Conservation (phyloP, 2,113 vertebrate species). For the Nothoprocta perdicaria region DNA sequence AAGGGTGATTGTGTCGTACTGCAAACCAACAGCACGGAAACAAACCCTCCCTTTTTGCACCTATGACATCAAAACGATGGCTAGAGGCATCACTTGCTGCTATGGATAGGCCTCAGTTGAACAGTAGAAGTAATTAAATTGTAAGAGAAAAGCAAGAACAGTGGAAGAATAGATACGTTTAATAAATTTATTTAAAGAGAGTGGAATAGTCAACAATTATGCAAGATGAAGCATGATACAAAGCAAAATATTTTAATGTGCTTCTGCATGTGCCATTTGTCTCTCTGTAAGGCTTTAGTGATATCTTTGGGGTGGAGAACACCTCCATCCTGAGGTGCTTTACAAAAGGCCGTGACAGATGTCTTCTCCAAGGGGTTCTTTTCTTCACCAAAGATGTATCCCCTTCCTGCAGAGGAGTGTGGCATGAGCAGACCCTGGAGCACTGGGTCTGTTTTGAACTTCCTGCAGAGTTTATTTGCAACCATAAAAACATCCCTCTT, state of each 20-base stretch:
- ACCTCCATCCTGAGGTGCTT: background rate
- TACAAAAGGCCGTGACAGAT: background rate
- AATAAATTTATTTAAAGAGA: background rate
- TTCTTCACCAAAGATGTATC: background rate
- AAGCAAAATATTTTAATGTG: background rate
- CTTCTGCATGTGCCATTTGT: background rate
- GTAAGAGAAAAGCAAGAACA: background rate
- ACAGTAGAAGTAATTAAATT: background rate
- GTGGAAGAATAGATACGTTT: background rate
- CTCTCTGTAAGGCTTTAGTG: background rate
- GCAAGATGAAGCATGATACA: background rate
- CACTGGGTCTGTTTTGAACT: background rate
- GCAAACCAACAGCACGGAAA: background rate
- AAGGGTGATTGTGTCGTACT: background rate
- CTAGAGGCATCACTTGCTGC: background rate
- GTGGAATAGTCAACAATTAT: background rate
- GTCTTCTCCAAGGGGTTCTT: background rate
- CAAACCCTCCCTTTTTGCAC: background rate
- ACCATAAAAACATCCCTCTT: background rate
- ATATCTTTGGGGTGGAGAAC: background rate
- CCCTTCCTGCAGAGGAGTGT: background rate
- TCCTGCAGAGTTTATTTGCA: background rate
- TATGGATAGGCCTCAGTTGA: background rate
- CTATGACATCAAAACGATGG: background rate
- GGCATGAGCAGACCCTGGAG: fast-evolving